Evolutionary conservation across 2,113 vertebrate genomes (phyloP).

Genomic region (Ciconia stormi): DNA sequence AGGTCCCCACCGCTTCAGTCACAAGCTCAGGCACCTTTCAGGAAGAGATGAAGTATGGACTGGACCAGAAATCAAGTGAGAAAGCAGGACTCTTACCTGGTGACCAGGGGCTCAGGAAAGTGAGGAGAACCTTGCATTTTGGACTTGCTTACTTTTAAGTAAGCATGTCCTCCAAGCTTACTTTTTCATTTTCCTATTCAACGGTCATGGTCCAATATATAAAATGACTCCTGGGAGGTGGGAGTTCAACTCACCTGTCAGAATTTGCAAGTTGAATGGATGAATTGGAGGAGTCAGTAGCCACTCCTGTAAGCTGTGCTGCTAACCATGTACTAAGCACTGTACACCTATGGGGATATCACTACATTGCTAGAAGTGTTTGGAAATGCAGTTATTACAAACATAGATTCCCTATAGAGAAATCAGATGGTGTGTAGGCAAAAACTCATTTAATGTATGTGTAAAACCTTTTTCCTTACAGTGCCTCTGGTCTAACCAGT

Average conservation of each 20-base stretch:
- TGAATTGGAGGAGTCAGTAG: not conserved
- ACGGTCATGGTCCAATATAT: not conserved
- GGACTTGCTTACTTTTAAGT: not conserved
- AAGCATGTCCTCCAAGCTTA: not conserved
- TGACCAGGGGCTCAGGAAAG: not conserved
- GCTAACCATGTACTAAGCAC: not conserved
- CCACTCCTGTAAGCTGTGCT: not conserved
- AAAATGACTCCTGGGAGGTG: not conserved
- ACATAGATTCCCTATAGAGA: not conserved
- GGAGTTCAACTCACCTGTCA: not conserved
- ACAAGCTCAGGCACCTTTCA: not conserved
- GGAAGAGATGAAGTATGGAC: not conserved
- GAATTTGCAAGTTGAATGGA: not conserved
- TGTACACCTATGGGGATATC: not conserved
- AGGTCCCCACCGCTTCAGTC: rapidly evolving
- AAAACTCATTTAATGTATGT: not conserved
- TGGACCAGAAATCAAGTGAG: not conserved
- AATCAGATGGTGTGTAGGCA: not conserved
- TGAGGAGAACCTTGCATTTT: not conserved
- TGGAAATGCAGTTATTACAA: not conserved
- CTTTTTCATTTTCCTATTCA: not conserved
- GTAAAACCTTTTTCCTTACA: not conserved
- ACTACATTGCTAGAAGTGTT: not conserved
- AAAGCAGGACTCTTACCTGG: not conserved
- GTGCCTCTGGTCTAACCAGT: not conserved